Evolutionary conservation across 2,797 vertebrate genomes (phyloP).

Genomic region (Dendrocincla tyrannina): DNA sequence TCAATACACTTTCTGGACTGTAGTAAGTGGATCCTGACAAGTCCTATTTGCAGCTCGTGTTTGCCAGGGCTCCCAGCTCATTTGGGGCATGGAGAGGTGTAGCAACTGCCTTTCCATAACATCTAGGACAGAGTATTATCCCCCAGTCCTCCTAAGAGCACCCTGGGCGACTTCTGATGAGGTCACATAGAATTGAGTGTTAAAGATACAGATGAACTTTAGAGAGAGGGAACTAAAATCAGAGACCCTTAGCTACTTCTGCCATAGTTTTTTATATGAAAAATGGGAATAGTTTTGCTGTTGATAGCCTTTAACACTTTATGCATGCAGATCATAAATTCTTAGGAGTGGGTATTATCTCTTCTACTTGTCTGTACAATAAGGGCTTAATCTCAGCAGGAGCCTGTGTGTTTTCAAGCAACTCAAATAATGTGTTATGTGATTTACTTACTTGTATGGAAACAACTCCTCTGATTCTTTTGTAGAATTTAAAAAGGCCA

Average conservation of each 20-base stretch:
- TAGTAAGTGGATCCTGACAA: background rate
- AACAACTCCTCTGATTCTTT: background rate
- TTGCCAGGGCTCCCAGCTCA: background rate
- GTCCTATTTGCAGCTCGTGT: background rate
- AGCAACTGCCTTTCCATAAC: background rate
- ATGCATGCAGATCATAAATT: slow-evolving; percentile 30
- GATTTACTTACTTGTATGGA: slow-evolving; percentile 28
- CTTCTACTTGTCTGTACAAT: background rate
- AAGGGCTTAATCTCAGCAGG: slow-evolving; percentile 15
- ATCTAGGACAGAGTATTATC: background rate
- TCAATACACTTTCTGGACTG: background rate
- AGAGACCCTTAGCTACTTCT: background rate
- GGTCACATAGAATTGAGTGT: background rate
- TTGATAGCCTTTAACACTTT: slow-evolving; percentile 21
- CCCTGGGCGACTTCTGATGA: background rate
- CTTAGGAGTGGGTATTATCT: background rate
- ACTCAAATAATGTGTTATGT: background rate
- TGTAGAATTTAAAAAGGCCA: background rate
- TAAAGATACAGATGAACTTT: background rate
- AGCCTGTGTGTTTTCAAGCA: background rate
- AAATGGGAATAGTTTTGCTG: background rate
- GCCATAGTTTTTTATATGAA: background rate
- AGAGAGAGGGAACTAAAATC: background rate
- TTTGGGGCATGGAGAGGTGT: background rate
- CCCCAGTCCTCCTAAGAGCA: background rate